phyloP scores from a whole-genome alignment of 2,797 vertebrate species.

The Dallia pectoralis region DNA sequence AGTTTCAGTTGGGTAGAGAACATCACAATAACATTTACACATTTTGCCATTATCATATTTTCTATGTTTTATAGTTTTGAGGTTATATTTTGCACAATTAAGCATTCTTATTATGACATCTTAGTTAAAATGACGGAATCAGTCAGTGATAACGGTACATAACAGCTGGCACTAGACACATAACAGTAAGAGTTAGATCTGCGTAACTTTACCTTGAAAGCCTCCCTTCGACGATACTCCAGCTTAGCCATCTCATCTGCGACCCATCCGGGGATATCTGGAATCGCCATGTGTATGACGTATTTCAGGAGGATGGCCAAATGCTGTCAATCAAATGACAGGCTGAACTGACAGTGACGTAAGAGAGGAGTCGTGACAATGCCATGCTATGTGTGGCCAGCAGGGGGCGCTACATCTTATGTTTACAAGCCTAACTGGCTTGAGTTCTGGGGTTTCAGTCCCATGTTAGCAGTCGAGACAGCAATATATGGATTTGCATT shows the following conservation, averaged over 20 bases:
- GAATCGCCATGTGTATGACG: conserved; percentile 83
- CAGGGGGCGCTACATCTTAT: background rate
- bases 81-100: too few relatives aligned
- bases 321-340: conserved; percentile 74
- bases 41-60: too few relatives aligned
- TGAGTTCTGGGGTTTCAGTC: background rate
- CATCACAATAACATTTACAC: too few relatives aligned
- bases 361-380: background rate
- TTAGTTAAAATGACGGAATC: background rate
- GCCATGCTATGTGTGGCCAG: background rate
- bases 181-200: conserved; percentile 66
- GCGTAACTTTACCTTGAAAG: conserved; percentile 80
- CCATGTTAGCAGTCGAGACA: background rate
- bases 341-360: conserved; percentile 46
- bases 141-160: background rate
- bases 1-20: too few relatives aligned
- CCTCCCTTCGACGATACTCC: conserved; percentile 84
- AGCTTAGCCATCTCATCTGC: conserved; percentile 87
- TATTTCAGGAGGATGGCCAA: conserved; percentile 86
- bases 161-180: background rate
- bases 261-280: conserved; percentile 85
- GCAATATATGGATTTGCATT: background rate
- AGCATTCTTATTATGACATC: too few relatives aligned
- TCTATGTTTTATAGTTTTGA: too few relatives aligned
- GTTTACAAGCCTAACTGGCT: background rate